phyloP scores from a whole-genome alignment of 2,888 invertebrate genomes.

The Drosophila suboccidentalis region DNA sequence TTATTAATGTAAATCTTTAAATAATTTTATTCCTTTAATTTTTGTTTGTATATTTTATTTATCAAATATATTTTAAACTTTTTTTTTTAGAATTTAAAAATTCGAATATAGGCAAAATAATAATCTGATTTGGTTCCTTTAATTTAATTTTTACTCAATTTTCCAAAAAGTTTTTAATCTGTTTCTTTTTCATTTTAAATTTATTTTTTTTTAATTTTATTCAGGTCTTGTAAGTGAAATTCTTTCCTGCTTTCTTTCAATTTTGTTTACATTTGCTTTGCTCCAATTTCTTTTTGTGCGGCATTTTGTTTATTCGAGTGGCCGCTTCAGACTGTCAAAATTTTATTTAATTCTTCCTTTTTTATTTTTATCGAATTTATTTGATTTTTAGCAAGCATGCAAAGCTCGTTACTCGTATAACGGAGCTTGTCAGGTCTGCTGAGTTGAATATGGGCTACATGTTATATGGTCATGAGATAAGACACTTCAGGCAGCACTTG shows the following conservation, averaged over 20 bases:
- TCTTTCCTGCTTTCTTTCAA: constrained; percentile 14
- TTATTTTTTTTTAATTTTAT: not conserved
- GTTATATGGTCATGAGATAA: constrained; percentile 70
- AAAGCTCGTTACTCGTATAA: constrained; percentile 62
- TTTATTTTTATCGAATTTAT: constrained; percentile 5
- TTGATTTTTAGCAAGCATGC: constrained; percentile 35
- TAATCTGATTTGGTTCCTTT: no score
- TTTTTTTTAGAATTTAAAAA: no score
- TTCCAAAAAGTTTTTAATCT: not conserved
- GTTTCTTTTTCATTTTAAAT: not conserved
- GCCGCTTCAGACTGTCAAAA: constrained; percentile 43
- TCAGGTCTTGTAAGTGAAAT: constrained; percentile 31
- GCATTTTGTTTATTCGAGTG: constrained; percentile 45
- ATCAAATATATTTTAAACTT: no score
- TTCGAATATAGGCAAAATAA: no score
- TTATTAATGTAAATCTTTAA: not conserved
- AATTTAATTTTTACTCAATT: not conserved
- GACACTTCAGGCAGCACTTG: constrained; percentile 68
- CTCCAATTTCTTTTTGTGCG: constrained; percentile 55
- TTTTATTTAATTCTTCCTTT: constrained; percentile 6
- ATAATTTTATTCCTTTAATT: no score
- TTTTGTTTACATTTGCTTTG: constrained; percentile 45
- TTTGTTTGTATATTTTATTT: no score
- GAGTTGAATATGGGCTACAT: constrained; percentile 38
- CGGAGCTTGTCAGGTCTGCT: constrained; percentile 35